Evolutionary conservation across 2,797 vertebrate species (phyloP).

Genomic region (Meda fulgida): DNA sequence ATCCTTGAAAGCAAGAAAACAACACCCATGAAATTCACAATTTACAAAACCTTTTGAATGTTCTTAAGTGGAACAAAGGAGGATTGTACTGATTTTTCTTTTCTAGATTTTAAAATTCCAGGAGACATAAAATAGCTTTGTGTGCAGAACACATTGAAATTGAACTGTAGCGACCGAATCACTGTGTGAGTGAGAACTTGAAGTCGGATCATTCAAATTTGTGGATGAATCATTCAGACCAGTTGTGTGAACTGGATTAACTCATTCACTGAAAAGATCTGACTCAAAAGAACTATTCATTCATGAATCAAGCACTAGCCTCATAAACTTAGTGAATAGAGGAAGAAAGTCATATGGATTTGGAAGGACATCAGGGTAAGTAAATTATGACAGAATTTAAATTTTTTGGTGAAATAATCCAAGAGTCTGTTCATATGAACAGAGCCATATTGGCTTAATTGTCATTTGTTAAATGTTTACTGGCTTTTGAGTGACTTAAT

Average conservation of each 20-base stretch:
- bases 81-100: not conserved
- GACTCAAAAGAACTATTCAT: not conserved
- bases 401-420: not conserved
- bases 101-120: not conserved
- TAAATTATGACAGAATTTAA: not conserved
- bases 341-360: not conserved
- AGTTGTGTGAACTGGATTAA: not conserved
- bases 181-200: too few relatives aligned
- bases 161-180: not conserved
- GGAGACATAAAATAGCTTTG: not conserved
- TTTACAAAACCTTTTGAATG: not conserved
- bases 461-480: not conserved
- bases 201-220: not conserved
- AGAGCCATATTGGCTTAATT: not conserved
- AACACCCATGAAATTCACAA: slow-evolving; percentile 21
- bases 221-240: not conserved
- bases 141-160: not conserved
- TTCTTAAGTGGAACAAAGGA: not conserved
- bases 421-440: not conserved
- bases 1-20: slow-evolving; percentile 77
- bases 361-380: not conserved
- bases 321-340: too few relatives aligned
- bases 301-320: not conserved
- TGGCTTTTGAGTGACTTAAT: not conserved
- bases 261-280: not conserved